Evolutionary conservation across 92 coral and sea anemone species (phyloP), one percentile per base, ranked within the genome.

Genomic region (Actinernus sp.): DNA sequence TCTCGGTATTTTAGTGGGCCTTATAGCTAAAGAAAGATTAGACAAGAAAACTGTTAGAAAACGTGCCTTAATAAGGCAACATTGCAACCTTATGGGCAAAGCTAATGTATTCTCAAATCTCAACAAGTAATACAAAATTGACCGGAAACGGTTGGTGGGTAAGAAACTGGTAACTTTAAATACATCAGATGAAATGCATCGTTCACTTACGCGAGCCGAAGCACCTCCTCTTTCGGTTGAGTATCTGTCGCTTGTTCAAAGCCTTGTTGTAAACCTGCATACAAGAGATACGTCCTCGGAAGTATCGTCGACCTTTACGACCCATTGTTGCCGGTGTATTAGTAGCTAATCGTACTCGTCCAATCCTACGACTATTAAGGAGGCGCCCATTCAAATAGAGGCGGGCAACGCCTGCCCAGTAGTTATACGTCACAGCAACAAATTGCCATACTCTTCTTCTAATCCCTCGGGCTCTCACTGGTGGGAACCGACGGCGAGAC

Each of bases 281-380:
- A 56, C 92, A 86, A 2, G 92, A 77, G 31, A 86, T 73, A 23
- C 68, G 48, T 10, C 92, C 92, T 29, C 66, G 69, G 92, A 81
- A 86, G 29, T 73, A 80, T 19, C 92, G 63, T 14, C 76, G 32
- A 47, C 64, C 88, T 22, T 65, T 43, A 37, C 61, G 78, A 20
- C 92, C 92, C 76, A 86, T 57, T 24, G 82, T 58, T 19, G 65
- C 92, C 4, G 88, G 83, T 48, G 65, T 62, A 55, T 81, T 79
- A 24, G 92, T 86, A 21, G 92, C 92, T 22, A 80, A 71, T 25
- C 73, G 70, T 26, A 81, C 36, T 32, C 88, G 87, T 2, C 92
- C 92, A 13, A 86, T 80, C 14, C 61, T 51, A 14, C 46, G 63
- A 0, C 65, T 56, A 3, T 32, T 70, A 13, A 86, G 79, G 40